Evolutionary conservation across 2,797 vertebrate genomes (phyloP), one percentile per base, ranked within the genome.

Genomic region (Characodon lateralis): DNA sequence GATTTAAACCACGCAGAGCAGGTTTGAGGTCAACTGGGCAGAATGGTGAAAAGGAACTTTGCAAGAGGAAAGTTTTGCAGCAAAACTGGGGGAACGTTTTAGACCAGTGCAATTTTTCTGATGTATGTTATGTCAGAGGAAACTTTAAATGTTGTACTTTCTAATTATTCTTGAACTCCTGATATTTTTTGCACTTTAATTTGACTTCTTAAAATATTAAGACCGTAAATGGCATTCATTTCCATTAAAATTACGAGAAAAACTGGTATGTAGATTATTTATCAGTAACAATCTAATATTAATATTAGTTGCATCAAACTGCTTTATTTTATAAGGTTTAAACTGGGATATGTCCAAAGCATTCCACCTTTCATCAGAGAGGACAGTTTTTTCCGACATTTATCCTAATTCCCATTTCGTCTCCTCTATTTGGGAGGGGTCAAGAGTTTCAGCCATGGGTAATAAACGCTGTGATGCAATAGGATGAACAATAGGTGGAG

Each of bases 381-480:
- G 2, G 53, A 53, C 20, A 48, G 56, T 66, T 72, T 63, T 51
- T 2, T 20, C 65, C 5, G 7, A 14, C 31, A 53, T 4, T 74
- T 43, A 8, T 73, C 28, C 13, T 28, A 66, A 74, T 71, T 48
- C 39, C n/a, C 56, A 8, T 12, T 22, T 9, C 56, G 3, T n/a
- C 56, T 22, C 2, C 7, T n/a, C 56, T 61, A 61, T 72, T 61
- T 73, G 58, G 55, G 76, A 72, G 56, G 0, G 18, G 56, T 65
- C 1, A 56, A 43, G 1, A 41, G 20, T 74, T 68, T 59, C 39
- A 39, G 61, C 28, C 6, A 0, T 56, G 6, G n/a, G 22, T 0
- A n/a, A 43, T 14, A 50, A 72, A 46, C 24, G 16, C 56, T 72
- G 76, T 50, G 59, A 59, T 63, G 58, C 71, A 69, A 76, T 13